phyloP scores from a whole-genome alignment of 2,113 vertebrate genomes.

The Phyllostomus hastatus region DNA sequence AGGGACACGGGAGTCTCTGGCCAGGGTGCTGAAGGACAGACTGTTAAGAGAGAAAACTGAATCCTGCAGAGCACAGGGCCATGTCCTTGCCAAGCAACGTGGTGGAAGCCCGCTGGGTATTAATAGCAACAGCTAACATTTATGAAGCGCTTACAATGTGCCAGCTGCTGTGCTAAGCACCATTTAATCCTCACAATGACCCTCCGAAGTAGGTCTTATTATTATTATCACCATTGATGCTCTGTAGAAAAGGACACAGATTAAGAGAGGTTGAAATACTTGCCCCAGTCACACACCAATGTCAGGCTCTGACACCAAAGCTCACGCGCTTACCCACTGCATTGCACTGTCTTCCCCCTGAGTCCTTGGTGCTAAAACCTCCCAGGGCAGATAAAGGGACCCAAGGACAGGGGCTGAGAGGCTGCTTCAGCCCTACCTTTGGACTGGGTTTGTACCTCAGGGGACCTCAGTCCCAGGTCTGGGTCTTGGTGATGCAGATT shows the following conservation, averaged over 20 bases:
- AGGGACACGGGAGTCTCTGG: neutral
- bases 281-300: neutral
- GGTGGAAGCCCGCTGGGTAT: constrained; percentile 49
- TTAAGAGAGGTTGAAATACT: neutral
- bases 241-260: neutral
- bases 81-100: constrained; percentile 18
- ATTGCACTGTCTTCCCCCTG: neutral
- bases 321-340: neutral
- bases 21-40: constrained; percentile 61
- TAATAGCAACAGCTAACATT: constrained; percentile 61
- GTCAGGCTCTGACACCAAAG: neutral
- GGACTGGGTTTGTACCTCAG: neutral
- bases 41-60: constrained; percentile 5
- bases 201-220: constrained; percentile 50
- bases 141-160: constrained; percentile 39
- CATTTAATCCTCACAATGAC: constrained; percentile 61
- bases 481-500: neutral
- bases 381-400: neutral
- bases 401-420: neutral
- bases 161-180: constrained; percentile 62
- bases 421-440: neutral
- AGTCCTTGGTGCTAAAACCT: neutral
- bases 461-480: neutral
- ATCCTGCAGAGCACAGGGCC: neutral
- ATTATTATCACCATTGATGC: neutral